Conservation (phyloP, 2,113 vertebrate species). For the Tupaia tana region DNA sequence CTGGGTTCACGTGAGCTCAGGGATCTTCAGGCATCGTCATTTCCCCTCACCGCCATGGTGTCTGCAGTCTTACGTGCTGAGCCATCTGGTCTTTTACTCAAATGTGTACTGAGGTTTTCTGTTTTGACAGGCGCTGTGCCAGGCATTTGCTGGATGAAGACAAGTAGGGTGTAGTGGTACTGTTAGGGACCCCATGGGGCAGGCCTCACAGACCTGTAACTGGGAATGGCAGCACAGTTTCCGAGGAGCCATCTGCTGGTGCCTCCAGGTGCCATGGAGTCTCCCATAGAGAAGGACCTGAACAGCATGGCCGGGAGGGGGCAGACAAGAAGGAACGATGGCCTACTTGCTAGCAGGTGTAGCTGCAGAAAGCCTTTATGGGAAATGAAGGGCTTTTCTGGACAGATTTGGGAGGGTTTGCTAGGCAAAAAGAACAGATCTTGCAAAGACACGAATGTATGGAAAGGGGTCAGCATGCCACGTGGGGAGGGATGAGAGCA, state of each 20-base stretch:
- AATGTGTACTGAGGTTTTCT: not conserved
- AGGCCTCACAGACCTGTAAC: not conserved
- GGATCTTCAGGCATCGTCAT: accelerated
- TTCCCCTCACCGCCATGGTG: accelerated
- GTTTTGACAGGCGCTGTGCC: not conserved
- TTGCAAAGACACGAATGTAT: not conserved
- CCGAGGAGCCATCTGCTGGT: not conserved
- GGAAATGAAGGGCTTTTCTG: not conserved
- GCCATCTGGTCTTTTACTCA: not conserved
- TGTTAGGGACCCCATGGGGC: accelerated
- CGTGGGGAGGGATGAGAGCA: accelerated
- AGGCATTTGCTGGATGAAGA: not conserved
- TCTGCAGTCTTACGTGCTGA: accelerated
- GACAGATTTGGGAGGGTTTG: not conserved
- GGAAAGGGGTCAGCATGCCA: accelerated
- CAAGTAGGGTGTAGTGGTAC: accelerated
- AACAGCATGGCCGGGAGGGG: not conserved
- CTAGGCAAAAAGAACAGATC: not conserved
- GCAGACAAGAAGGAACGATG: not conserved
- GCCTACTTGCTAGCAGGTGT: too few relatives aligned
- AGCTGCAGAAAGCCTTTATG: not conserved
- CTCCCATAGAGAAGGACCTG: not conserved
- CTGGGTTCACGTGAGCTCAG: not conserved
- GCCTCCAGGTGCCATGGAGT: accelerated
- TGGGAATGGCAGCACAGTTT: accelerated